Percentiles rank a stretch among this genome's conserved stretches.
These are phyloP conservation scores for Drosophila busckii DNA, from an alignment of 1,140 invertebrate species.

Conservation along the genomic window DNA sequence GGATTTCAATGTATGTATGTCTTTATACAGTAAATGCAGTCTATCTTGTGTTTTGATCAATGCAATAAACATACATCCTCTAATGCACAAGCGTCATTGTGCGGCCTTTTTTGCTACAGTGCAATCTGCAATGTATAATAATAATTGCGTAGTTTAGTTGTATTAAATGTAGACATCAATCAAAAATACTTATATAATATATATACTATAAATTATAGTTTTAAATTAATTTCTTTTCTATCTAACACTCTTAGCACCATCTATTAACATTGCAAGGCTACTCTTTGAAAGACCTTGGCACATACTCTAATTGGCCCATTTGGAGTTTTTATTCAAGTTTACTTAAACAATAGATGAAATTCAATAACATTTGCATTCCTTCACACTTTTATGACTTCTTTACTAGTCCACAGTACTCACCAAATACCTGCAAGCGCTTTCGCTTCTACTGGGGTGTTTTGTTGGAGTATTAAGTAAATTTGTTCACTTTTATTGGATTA, in stretches of 20 bases:
- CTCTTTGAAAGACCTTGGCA: too few relatives aligned
- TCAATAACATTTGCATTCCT: neutral
- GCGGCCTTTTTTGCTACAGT: neutral
- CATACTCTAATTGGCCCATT: too few relatives aligned
- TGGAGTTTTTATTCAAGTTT: too few relatives aligned
- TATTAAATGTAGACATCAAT: too few relatives aligned
- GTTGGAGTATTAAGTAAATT: conserved; percentile 3
- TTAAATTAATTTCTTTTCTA: too few relatives aligned
- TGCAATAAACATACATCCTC: too few relatives aligned
- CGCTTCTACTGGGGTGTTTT: neutral
- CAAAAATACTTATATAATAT: too few relatives aligned
- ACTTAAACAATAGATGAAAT: too few relatives aligned
- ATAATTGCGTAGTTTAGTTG: too few relatives aligned
- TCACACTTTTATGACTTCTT: neutral
- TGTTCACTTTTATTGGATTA: conserved; percentile 22
- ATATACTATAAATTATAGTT: too few relatives aligned
- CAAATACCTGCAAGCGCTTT: neutral
- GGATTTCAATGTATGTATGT: conserved; percentile 8
- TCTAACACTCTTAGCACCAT: too few relatives aligned
- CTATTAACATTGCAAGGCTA: too few relatives aligned
- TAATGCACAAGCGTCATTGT: conserved; percentile 15
- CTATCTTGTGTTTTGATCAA: conserved; percentile 1
- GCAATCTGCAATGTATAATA: conserved; percentile 4
- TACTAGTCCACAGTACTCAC: neutral
- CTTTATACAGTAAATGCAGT: conserved; percentile 15